Conservation (phyloP, 2,113 vertebrate genomes). For the Neoarius graeffei region DNA sequence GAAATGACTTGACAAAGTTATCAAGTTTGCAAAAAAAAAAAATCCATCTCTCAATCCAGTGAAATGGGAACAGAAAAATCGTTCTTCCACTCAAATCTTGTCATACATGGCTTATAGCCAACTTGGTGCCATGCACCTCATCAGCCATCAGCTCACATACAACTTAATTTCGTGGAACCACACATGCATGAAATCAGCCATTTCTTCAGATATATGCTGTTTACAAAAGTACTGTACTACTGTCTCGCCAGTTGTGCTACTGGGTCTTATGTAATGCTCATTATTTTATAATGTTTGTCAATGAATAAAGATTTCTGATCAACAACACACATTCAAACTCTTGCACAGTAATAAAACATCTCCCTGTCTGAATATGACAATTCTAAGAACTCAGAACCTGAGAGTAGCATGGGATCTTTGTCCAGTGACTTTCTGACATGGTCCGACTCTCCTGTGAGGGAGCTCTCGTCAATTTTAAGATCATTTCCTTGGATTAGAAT, state of each 20-base stretch:
- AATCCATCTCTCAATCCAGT: no score
- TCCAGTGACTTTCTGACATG: slow-evolving; percentile 90
- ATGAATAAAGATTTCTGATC: not conserved
- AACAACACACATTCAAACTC: not conserved
- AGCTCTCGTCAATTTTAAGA: slow-evolving; percentile 96
- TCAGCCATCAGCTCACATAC: no score
- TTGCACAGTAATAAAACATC: not conserved
- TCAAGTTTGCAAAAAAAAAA: no score
- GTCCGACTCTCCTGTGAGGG: slow-evolving; percentile 96
- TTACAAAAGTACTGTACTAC: not conserved
- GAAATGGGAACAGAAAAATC: no score
- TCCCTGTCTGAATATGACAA: not conserved
- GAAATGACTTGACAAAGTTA: no score
- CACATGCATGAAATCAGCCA: no score
- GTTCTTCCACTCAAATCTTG: no score
- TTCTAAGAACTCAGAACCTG: slow-evolving; percentile 73
- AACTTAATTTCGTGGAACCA: no score
- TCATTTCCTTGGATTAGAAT: slow-evolving; percentile 96
- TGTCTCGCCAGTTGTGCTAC: not conserved
- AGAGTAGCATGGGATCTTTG: slow-evolving; percentile 91
- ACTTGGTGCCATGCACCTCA: no score
- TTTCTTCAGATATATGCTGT: not conserved
- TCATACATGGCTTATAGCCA: no score
- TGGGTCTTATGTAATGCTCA: not conserved
- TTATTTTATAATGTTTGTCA: not conserved